These are phyloP conservation scores for Rhinatrema bivittatum DNA, from an alignment of 2,797 vertebrate species.

Conservation along the genomic window DNA sequence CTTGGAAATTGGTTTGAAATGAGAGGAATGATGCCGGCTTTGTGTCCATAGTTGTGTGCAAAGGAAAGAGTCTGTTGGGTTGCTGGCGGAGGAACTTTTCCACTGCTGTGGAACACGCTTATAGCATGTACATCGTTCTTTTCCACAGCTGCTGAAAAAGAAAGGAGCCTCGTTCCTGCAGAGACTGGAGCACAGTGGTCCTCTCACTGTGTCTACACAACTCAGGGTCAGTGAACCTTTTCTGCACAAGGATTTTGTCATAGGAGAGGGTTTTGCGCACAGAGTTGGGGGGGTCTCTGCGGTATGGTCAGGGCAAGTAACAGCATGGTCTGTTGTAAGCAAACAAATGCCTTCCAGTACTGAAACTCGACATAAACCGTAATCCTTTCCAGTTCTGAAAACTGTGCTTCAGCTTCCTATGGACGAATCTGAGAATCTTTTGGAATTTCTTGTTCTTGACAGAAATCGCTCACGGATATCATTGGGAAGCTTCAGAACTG, in stretches of 20 bases:
- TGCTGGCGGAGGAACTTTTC: no score
- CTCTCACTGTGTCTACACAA: conserved; percentile 71
- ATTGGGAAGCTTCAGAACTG: conserved; percentile 74
- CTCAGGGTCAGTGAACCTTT: conserved; percentile 67
- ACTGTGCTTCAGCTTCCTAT: no score
- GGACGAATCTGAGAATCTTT: no score
- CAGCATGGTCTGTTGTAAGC: background rate
- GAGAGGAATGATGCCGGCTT: no score
- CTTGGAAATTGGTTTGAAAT: no score
- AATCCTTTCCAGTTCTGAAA: no score
- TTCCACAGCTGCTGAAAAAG: conserved; percentile 77
- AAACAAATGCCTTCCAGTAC: background rate
- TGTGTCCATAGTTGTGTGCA: no score
- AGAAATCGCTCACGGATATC: conserved; percentile 84
- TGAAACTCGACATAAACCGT: no score
- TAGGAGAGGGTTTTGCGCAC: background rate
- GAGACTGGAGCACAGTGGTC: conserved; percentile 72
- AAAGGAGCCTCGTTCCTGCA: conserved; percentile 81
- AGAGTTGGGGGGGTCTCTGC: background rate
- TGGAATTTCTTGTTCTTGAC: background rate
- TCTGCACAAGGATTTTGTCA: background rate
- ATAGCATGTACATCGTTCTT: no score
- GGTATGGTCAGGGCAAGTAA: background rate
- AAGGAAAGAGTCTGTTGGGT: no score
- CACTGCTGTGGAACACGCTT: no score